These are phyloP conservation scores for Cecropterus lyciades DNA, from an alignment of 1,140 invertebrate genomes.

Conservation along the genomic window DNA sequence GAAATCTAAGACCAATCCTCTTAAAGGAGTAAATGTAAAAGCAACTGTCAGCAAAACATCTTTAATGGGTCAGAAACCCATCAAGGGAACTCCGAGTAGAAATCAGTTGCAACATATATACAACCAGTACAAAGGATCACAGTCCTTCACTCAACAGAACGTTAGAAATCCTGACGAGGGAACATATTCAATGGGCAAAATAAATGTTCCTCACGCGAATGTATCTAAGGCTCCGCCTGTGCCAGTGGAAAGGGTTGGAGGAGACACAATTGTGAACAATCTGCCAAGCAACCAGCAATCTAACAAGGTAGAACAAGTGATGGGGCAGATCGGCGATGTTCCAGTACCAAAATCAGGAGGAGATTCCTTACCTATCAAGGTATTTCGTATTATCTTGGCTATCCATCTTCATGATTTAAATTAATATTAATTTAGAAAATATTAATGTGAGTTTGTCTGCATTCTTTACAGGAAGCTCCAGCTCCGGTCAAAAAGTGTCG, in stretches of 20 bases:
- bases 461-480: constrained; percentile 37
- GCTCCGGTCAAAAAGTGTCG: constrained; percentile 45
- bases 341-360: constrained; percentile 35
- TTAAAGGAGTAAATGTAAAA: constrained; percentile 61
- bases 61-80: constrained; percentile 49
- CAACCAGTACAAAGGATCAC: constrained; percentile 71
- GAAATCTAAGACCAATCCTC: constrained; percentile 37
- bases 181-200: constrained; percentile 59
- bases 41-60: constrained; percentile 70
- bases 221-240: constrained; percentile 11
- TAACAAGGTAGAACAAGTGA: constrained; percentile 37
- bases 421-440: too few relatives aligned
- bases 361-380: constrained; percentile 33
- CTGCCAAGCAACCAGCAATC: constrained; percentile 29
- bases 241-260: constrained; percentile 63
- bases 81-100: constrained; percentile 55
- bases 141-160: constrained; percentile 67
- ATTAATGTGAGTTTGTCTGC: too few relatives aligned
- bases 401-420: background rate
- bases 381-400: background rate
- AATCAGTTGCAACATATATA: constrained; percentile 71
- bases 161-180: constrained; percentile 40
- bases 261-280: constrained; percentile 57
- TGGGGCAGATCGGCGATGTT: constrained; percentile 54
- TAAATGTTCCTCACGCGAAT: constrained; percentile 44